phyloP scores from a whole-genome alignment of 2,888 invertebrate genomes.

The Drosophila leonis region DNA sequence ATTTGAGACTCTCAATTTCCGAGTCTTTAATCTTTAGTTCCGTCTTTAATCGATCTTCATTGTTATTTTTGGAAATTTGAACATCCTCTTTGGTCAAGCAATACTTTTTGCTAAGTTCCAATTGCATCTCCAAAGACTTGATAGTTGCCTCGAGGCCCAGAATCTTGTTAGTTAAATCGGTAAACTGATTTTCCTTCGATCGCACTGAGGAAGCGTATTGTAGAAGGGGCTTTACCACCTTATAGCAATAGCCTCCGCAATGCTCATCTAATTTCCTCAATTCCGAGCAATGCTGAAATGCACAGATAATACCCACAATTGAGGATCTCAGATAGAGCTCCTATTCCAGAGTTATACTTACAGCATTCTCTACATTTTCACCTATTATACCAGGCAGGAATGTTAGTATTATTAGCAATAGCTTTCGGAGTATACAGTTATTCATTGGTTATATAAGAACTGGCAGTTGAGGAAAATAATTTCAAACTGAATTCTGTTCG shows the following conservation, averaged over 20 bases:
- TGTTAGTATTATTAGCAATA: not conserved
- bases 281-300: not conserved
- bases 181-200: not conserved
- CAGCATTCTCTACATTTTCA: not conserved
- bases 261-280: not conserved
- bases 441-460: not conserved
- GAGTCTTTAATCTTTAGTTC: too few species aligned
- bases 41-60: not conserved
- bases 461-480: not conserved
- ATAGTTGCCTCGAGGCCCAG: not conserved
- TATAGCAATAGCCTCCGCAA: not conserved
- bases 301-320: not conserved
- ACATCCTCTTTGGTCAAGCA: not conserved
- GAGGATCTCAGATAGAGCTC: not conserved
- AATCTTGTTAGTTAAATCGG: not conserved
- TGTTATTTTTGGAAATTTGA: not conserved
- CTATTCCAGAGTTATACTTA: not conserved
- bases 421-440: not conserved
- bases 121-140: not conserved
- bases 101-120: not conserved
- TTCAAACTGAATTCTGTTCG: too few species aligned
- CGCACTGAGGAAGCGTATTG: not conserved
- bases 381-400: not conserved
- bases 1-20: not conserved
- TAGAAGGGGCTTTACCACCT: not conserved